Base-by-base conservation (phyloP, 2,113 vertebrate species). In the Calidris pygmaea region DNA sequence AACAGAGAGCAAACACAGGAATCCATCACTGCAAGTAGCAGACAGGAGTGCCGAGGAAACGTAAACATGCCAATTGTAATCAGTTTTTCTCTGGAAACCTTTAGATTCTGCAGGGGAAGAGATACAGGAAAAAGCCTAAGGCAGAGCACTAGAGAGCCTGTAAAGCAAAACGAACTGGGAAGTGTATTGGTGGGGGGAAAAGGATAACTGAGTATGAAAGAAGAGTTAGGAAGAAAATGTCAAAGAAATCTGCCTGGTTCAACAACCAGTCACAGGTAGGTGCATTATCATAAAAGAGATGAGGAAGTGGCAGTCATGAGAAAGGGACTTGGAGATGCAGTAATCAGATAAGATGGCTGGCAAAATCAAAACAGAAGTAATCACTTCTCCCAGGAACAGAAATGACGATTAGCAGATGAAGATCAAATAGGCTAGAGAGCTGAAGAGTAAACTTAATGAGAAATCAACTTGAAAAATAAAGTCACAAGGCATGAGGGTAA, bases 401-500 rank as follows among this genome's bases (percentile, higher is more conserved):
- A 90, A 65, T 3, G 0, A 10, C 30, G 9, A 81, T 89, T 78
- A 84, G 70, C 39, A 92, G 48, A 68, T 58, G 70, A 93, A 72
- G 37, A 87, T 66, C 52, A 91, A 85, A 82, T 32, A 81, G 12
- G 9, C 22, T 43, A 81, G 34, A 66, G 16, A 59, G 7, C 4
- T 66, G 15, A 90, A 93, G 58, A 95, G 94, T n/a, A 59, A 94
- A 89, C 6, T 43, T 32, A 60, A 62, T 60, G 39, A 90, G 52
- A 92, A 88, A 92, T 26, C 32, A 76, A 41, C 52, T 35, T 82
- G 58, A 87, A 96, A 96, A 59, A 14, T 24, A 56, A 95, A 85
- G n/a, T 34, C 39, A 70, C 60, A 70, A 72, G n/a, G 48, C 90
- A 93, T 41, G 24, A 86, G 21, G 20, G 29, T 45, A 26, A 90